Evolutionary conservation across 2,888 invertebrate genomes (phyloP).

Genomic region (Sepioteuthis lessoniana): DNA sequence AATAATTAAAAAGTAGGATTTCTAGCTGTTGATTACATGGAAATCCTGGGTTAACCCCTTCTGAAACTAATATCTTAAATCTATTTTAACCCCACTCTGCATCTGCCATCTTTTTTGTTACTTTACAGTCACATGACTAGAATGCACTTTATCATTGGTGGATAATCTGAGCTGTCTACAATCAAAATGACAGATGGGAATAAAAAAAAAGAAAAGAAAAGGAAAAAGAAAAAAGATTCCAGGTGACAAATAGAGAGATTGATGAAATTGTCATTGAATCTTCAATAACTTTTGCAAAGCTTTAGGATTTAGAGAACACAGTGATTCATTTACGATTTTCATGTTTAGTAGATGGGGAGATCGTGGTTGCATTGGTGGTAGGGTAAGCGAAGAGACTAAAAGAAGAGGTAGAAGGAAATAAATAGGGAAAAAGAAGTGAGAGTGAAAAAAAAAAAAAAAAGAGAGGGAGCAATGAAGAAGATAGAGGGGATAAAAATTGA

Average conservation of each 20-base stretch:
- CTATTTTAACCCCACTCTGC: not conserved
- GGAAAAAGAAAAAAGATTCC: too few species aligned
- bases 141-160: conserved; percentile 9
- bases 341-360: not conserved
- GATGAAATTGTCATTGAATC: not conserved
- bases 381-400: not conserved
- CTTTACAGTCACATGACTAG: conserved; percentile 33
- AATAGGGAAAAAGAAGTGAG: too few species aligned
- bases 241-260: not conserved
- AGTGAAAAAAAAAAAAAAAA: too few species aligned
- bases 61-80: not conserved
- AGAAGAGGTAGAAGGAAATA: too few species aligned
- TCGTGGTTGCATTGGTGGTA: not conserved
- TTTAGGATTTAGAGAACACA: not conserved
- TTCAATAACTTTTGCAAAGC: conserved; percentile 20
- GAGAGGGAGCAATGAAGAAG: too few species aligned
- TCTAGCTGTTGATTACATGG: not conserved
- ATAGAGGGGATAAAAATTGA: too few species aligned
- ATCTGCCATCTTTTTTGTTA: not conserved
- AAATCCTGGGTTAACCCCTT: not conserved
- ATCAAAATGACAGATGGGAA: not conserved
- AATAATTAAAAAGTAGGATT: not conserved
- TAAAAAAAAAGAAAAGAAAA: not conserved
- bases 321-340: not conserved
- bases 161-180: not conserved